Evolutionary conservation across 2,797 vertebrate genomes (phyloP), one percentile per base, ranked within the genome.

Genomic region (Macropodus opercularis): DNA sequence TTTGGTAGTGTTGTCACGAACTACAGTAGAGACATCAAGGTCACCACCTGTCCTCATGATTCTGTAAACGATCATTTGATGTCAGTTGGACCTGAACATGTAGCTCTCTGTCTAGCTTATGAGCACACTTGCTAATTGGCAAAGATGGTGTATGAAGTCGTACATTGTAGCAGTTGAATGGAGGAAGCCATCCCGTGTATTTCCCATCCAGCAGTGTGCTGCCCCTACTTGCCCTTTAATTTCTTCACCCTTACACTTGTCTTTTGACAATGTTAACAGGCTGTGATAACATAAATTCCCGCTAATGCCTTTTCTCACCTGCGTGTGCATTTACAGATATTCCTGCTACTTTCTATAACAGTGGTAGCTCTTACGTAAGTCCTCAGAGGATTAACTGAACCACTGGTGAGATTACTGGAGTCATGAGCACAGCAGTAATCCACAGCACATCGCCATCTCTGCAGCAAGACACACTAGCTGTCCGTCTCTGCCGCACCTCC

Each of bases 341-440:
- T 75, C 27, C 50, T 47, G 26, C 19, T 43, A 63, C 61, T 58
- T 68, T 60, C 46, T 62, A 8, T 69, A 63, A 43, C 24, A 57
- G 53, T 62, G 56, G 68, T 41, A 36, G 17, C 63, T 72, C 52
- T 85, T 85, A 83, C 54, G 48, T 80, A 84, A 89, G 4, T 64
- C 53, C 47, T 67, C 31, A 34, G 12, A 9, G 76, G 87, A 87
- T 89, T 87, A 87, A 34, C 26, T 75, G 58, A 85, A 69, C 47
- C 72, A 58, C 36, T 15, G 18, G 39, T 67, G 70, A 84, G 83
- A 83, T 88, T 87, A 85, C 57, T 3, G 10, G 35, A 80, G 70
- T 84, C 69, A 83, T 46, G 23, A 75, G 69, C 42, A 2, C 75
- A 79, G 61, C 79, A 80, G 62, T 87, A 84, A 86, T 88, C 86